Base-by-base conservation (phyloP, 2,888 invertebrate genomes). In the Coleophora flavipennella region DNA sequence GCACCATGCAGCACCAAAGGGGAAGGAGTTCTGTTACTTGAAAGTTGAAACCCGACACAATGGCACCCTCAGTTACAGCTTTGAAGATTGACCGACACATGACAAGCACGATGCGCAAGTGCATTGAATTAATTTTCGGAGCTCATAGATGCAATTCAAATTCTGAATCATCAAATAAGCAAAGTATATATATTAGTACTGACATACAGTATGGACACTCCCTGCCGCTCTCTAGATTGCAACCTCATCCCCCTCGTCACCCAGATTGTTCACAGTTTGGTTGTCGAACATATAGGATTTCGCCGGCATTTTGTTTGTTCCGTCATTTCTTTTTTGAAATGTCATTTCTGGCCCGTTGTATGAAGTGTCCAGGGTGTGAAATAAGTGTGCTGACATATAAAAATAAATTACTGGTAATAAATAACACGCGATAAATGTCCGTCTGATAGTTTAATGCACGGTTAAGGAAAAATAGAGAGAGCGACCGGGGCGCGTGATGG, bases 371-470 rank as follows among this genome's bases (percentile, higher is more conserved):
- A n/a, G n/a, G n/a, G n/a, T n/a, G n/a, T n/a, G n/a, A n/a, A 9
- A 29, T 8, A 29, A 29, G 10, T 29, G 43, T 40, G 37, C 41
- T 20, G 3, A 4, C 20, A 20, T 4, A 20, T 3, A 20, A 20
- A 20, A 20, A 20, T 20, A 50, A 40, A 51, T 47, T 47, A 45
- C 51, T 48, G 53, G 52, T 56, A 59, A 59, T 62, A 55, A 58
- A 58, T 57, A 60, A 57, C 59, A 55, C 49, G 57, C 66, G 71
- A 77, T 77, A 77, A 78, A 69, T 69, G 75, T 71, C 68, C 59
- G 63, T 55, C 68, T 62, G 67, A 78, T 73, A 68, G 65, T 64
- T 68, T 77, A 75, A 79, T 75, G 62, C 64, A 69, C 65, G 67
- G 71, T 67, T 59, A 62, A 67, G 70, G 62, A 65, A 64, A 70